phyloP scores from a whole-genome alignment of 2,113 vertebrate species.

The Cyanoramphus novaezelandiae region DNA sequence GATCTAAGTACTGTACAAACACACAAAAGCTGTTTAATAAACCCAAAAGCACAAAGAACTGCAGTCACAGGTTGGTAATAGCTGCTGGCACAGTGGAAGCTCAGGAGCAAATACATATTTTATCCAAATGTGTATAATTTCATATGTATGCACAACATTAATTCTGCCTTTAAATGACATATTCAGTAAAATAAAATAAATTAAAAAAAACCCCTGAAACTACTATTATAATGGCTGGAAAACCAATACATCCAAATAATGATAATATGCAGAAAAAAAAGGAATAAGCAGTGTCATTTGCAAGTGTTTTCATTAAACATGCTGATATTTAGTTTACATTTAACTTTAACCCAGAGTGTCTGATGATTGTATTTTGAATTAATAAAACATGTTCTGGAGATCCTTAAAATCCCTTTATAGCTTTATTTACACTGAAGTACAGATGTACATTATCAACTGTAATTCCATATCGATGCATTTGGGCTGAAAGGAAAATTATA shows the following conservation, averaged over 20 bases:
- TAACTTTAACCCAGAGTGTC: background rate
- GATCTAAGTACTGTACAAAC: background rate
- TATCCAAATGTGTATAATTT: background rate
- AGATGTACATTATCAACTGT: background rate
- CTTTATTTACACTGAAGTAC: background rate
- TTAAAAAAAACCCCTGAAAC: background rate
- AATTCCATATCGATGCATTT: background rate
- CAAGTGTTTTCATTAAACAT: background rate
- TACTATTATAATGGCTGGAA: background rate
- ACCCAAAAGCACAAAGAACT: background rate
- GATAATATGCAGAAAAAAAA: background rate
- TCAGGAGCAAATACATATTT: background rate
- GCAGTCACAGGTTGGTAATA: background rate
- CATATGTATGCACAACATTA: background rate
- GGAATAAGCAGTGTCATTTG: background rate
- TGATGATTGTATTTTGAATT: background rate
- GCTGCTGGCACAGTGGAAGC: background rate
- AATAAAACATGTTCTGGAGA: background rate
- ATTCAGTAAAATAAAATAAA: background rate
- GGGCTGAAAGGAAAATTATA: background rate
- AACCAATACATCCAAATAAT: background rate
- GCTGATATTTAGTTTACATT: background rate
- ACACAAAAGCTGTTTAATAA: background rate
- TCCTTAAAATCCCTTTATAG: background rate
- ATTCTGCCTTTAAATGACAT: background rate